Conservation (phyloP, 2,888 invertebrate species). For the Coelinius sp. region DNA sequence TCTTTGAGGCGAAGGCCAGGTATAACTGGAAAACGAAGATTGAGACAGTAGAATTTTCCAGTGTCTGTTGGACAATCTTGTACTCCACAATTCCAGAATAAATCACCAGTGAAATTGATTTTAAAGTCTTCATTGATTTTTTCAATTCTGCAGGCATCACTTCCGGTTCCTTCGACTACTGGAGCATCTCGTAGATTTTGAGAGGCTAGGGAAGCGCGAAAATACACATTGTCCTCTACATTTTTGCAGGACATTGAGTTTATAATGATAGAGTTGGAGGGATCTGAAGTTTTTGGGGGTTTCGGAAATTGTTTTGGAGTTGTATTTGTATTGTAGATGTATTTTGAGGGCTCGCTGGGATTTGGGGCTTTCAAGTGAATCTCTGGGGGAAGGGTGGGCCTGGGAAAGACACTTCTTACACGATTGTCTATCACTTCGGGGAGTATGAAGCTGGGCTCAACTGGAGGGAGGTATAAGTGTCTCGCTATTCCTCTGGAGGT, state of each 20-base stretch:
- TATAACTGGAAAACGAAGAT: constrained; percentile 73
- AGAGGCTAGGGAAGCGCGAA: constrained; percentile 52
- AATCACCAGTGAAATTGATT: constrained; percentile 71
- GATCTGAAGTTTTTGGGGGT: neutral
- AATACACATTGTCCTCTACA: constrained; percentile 53
- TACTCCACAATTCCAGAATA: constrained; percentile 74
- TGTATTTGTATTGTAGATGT: neutral
- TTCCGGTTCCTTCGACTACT: constrained; percentile 51
- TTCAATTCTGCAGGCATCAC: constrained; percentile 50
- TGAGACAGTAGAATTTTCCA: constrained; percentile 73
- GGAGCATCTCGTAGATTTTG: constrained; percentile 50
- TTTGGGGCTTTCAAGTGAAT: constrained; percentile 42
- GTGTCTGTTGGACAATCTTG: constrained; percentile 67
- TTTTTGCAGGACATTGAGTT: constrained; percentile 60
- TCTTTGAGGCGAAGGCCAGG: constrained; percentile 72
- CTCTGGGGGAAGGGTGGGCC: constrained; percentile 28
- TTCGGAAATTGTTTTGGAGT: neutral
- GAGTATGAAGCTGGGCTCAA: constrained; percentile 44
- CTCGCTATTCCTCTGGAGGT: constrained; percentile 41
- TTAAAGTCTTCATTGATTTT: constrained; percentile 55
- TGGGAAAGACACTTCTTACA: constrained; percentile 41
- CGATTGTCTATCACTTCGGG: constrained; percentile 59
- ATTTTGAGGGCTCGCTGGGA: constrained; percentile 8
- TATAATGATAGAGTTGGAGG: constrained; percentile 42
- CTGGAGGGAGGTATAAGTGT: constrained; percentile 53